phyloP scores from a whole-genome alignment of 1,140 invertebrate species.

The Hyphantria cunea region DNA sequence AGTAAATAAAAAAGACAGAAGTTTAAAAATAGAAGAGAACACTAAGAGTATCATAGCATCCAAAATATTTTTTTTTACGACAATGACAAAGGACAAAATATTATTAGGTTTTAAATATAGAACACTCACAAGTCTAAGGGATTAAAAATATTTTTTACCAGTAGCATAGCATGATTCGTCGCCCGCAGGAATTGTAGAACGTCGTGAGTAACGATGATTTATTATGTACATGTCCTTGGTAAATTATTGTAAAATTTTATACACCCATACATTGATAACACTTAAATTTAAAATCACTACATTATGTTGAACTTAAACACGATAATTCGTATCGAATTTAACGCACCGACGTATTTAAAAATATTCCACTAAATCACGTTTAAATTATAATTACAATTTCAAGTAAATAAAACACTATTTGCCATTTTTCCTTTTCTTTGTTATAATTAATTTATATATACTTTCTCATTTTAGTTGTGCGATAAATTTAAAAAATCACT shows the following conservation, averaged over 20 bases:
- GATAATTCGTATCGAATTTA: conserved; percentile 39
- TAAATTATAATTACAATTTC: not conserved
- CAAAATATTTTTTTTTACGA: too few relatives aligned
- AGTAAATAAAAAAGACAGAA: too few relatives aligned
- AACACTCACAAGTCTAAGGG: not conserved
- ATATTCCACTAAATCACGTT: conserved; percentile 19
- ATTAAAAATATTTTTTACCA: conserved; percentile 56
- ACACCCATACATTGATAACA: conserved; percentile 63
- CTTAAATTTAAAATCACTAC: conserved; percentile 36
- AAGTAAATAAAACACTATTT: conserved; percentile 22
- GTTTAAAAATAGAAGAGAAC: too few relatives aligned
- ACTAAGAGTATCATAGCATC: too few relatives aligned
- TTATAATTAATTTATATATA: too few relatives aligned
- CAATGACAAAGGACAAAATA: too few relatives aligned
- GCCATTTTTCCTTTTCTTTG: not conserved
- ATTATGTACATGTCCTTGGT: conserved; percentile 78
- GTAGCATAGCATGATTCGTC: conserved; percentile 68
- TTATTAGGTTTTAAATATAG: too few relatives aligned
- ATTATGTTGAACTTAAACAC: conserved; percentile 35
- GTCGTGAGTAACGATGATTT: conserved; percentile 68
- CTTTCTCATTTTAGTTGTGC: too few relatives aligned
- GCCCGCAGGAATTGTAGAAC: conserved; percentile 69
- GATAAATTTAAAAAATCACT: too few relatives aligned
- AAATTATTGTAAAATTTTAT: conserved; percentile 60
- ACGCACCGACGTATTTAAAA: conserved; percentile 47